A percentile compares a stretch with the other conserved stretches of the same genome.
phyloP scores from a whole-genome alignment of 2,888 invertebrate genomes.

The Adelognathus sp. region DNA sequence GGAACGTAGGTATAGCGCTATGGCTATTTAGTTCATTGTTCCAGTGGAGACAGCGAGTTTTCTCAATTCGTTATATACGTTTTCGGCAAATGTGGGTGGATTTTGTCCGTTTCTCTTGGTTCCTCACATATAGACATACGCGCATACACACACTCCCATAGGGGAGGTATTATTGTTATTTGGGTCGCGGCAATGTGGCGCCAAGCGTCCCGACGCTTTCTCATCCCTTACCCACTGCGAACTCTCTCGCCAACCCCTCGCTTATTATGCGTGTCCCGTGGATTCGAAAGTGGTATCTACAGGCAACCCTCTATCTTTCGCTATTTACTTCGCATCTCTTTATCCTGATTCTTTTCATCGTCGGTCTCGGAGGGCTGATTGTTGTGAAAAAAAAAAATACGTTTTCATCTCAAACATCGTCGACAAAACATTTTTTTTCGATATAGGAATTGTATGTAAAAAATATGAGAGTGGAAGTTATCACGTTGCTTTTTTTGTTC shows the following conservation, averaged over 20 bases:
- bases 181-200: constrained; percentile 77
- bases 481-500: too few species aligned
- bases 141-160: too few species aligned
- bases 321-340: background rate
- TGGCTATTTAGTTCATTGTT: constrained; percentile 52
- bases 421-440: background rate
- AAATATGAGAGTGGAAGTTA: too few species aligned
- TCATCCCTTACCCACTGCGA: constrained; percentile 23
- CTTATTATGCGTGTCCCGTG: constrained; percentile 56
- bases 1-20: constrained; percentile 12
- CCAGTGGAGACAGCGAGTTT: constrained; percentile 33
- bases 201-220: constrained; percentile 72
- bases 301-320: constrained; percentile 8
- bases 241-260: constrained; percentile 30
- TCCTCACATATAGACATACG: constrained; percentile 47
- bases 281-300: constrained; percentile 33
- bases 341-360: background rate
- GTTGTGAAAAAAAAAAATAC: background rate
- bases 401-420: background rate
- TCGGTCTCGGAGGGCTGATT: constrained; percentile 21
- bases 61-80: constrained; percentile 38
- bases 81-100: constrained; percentile 55
- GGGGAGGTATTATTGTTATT: constrained; percentile 75
- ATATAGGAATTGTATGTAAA: background rate
- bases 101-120: constrained; percentile 37